Evolutionary conservation across 2,888 invertebrate species (phyloP).

Genomic region (Tenthredo distinguenda): DNA sequence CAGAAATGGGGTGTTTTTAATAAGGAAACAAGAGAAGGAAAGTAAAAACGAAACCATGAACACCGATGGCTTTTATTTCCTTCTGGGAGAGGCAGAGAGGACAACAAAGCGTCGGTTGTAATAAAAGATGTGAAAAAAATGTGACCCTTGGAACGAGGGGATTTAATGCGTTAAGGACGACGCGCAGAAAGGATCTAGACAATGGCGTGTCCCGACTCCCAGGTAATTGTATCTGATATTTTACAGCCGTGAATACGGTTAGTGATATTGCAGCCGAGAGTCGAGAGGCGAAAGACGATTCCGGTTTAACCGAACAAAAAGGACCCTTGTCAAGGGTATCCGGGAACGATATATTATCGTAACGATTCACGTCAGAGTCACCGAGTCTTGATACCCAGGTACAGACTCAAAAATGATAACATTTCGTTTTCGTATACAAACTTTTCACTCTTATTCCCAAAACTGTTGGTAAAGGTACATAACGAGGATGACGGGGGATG

Average conservation of each 20-base stretch:
- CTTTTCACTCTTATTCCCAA: background rate
- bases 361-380: background rate
- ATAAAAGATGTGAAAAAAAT: slow-evolving; percentile 33
- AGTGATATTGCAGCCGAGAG: slow-evolving; percentile 33
- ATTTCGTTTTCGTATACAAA: background rate
- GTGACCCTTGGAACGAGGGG: slow-evolving; percentile 25
- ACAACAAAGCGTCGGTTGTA: slow-evolving; percentile 1
- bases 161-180: slow-evolving; percentile 22
- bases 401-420: background rate
- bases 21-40: background rate
- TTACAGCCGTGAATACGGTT: slow-evolving; percentile 32
- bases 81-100: background rate
- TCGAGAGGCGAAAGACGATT: slow-evolving; percentile 25
- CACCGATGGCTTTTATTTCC: background rate
- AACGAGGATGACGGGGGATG: background rate
- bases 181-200: slow-evolving; percentile 28
- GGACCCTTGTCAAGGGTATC: slow-evolving; percentile 37
- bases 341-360: slow-evolving; percentile 33
- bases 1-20: too few species aligned
- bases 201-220: slow-evolving; percentile 42
- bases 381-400: background rate
- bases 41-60: background rate
- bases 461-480: background rate
- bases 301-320: slow-evolving; percentile 41
- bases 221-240: slow-evolving; percentile 45